phyloP scores from a whole-genome alignment of 1,140 invertebrate genomes.

The Neodiprion fabricii region DNA sequence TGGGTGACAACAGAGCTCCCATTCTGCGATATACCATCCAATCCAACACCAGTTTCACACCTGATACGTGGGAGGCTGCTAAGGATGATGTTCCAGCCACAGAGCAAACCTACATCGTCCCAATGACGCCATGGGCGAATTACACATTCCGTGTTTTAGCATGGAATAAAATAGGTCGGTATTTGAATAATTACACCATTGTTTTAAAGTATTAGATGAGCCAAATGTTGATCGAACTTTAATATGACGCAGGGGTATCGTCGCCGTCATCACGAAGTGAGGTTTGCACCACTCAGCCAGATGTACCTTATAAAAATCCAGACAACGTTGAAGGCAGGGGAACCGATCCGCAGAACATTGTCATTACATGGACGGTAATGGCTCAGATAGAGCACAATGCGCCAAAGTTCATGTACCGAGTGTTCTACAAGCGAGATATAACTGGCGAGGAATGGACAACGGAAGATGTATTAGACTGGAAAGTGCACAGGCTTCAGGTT shows the following conservation, averaged over 20 bases:
- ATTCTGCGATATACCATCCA: slow-evolving; percentile 92
- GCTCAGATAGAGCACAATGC: slow-evolving; percentile 96
- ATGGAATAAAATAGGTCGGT: slow-evolving; percentile 84
- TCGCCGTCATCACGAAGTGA: slow-evolving; percentile 77
- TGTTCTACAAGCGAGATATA: slow-evolving; percentile 86
- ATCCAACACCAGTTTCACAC: slow-evolving; percentile 93
- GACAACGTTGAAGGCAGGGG: slow-evolving; percentile 93
- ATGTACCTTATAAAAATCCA: slow-evolving; percentile 93
- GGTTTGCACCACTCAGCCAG: slow-evolving; percentile 85
- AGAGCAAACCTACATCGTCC: slow-evolving; percentile 76
- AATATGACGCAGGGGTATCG: slow-evolving; percentile 68
- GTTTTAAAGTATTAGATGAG: background rate
- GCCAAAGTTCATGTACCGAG: slow-evolving; percentile 89
- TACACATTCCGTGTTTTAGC: slow-evolving; percentile 96
- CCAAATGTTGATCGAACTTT: background rate
- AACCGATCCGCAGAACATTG: slow-evolving; percentile 85
- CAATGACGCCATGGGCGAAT: slow-evolving; percentile 91
- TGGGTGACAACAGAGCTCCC: slow-evolving; percentile 93
- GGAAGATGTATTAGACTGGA: slow-evolving; percentile 82
- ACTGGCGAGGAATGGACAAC: slow-evolving; percentile 74
- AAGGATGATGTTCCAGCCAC: slow-evolving; percentile 80
- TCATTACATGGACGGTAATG: slow-evolving; percentile 97
- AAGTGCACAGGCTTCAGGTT: slow-evolving; percentile 69
- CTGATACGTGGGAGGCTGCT: slow-evolving; percentile 87
- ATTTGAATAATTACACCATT: slow-evolving; percentile 2